Evolutionary conservation across 2,888 invertebrate species (phyloP), one percentile per base, ranked within the genome.

Genomic region (Keiferia lycopersicella): DNA sequence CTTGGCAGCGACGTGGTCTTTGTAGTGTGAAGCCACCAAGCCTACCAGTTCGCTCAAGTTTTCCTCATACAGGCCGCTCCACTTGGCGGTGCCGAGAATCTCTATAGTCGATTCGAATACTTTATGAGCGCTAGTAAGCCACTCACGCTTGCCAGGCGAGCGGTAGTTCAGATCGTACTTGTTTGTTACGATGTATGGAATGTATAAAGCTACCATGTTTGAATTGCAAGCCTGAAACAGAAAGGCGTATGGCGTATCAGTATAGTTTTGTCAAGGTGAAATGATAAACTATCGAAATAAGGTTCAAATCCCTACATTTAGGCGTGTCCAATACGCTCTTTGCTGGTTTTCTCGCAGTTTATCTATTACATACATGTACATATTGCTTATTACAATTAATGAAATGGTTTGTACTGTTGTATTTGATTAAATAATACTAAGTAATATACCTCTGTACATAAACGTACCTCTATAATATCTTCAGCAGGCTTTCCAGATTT

Each of bases 41-140:
- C 84, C 69, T 68, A 93, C 63, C 57, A 93, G 70, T 59, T 83
- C 75, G 14, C 84, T 84, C 73, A 93, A 73, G 79, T 88, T 82
- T 71, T 84, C 80, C 65, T 82, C 82, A 57, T 92, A 87, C 59
- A 92, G 72, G 77, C 83, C 78, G 67, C 82, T 82, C 83, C 84
- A 83, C 73, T 80, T 77, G 63, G 87, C 80, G 73, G 80, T 82
- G 58, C 79, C 82, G 64, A 90, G 72, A 59, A 84, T 79, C 38
- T 82, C 77, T 65, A 85, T 76, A 0, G 83, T 84, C 16, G 75
- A 67, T 68, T 82, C 80, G 68, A 87, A 84, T 76, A 88, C 74
- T 61, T 71, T 77, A 60, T 77, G 80, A 1, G 64, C 68, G 12
- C 66, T 68, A 10, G 63, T 12, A 3, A 22, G 30, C 62, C 56